Evolutionary conservation across 2,797 vertebrate species (phyloP).

Genomic region (Acrocephalus scirpaceus): DNA sequence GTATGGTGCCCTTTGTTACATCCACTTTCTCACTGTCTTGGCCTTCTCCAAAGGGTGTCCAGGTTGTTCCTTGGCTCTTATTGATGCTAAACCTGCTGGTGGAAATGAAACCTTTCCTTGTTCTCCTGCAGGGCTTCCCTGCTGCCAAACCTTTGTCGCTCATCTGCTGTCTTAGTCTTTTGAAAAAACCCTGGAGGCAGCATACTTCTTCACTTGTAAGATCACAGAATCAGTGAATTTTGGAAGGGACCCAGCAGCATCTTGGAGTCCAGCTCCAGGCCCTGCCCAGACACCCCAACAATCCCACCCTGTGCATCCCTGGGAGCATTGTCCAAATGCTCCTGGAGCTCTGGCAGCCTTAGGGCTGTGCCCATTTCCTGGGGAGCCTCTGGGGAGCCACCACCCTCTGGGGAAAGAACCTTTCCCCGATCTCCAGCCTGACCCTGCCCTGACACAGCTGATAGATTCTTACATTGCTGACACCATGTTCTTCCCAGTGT

Average conservation of each 20-base stretch:
- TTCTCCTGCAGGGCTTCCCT: not conserved
- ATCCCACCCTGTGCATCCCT: not conserved
- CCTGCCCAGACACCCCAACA: not conserved
- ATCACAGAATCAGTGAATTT: not conserved
- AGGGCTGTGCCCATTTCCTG: not conserved
- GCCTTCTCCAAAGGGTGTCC: not conserved
- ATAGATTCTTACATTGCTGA: not conserved
- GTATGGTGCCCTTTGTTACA: not conserved
- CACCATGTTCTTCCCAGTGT: not conserved
- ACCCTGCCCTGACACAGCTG: rapidly evolving
- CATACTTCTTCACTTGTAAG: not conserved
- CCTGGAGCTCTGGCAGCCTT: not conserved
- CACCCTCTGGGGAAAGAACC: not conserved
- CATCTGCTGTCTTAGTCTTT: not conserved
- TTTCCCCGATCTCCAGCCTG: not conserved
- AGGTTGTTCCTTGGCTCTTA: not conserved
- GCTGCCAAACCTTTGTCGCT: not conserved
- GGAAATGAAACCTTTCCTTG: not conserved
- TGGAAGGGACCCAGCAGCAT: not conserved
- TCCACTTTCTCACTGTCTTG: not conserved
- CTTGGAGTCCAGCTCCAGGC: rapidly evolving
- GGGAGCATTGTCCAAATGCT: rapidly evolving
- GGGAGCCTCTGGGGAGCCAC: not conserved
- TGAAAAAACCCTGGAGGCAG: not conserved
- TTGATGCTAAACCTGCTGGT: not conserved